These are phyloP conservation scores for Peromyscus leucopus DNA, from an alignment of 2,113 vertebrate genomes.

Conservation along the genomic window DNA sequence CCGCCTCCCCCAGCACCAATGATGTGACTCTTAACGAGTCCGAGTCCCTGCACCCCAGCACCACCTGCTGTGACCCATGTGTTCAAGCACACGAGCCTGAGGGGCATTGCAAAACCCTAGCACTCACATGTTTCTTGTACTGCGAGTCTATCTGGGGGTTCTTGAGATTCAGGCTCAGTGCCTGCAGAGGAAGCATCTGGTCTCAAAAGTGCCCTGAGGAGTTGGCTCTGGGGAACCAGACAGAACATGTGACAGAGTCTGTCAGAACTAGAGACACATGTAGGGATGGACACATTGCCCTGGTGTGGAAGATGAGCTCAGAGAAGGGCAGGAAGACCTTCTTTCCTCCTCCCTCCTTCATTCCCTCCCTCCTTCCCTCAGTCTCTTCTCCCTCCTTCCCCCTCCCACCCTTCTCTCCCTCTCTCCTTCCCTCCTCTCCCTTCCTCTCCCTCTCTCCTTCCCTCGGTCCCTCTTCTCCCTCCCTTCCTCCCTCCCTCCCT, in stretches of 20 bases:
- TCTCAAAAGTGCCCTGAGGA: not conserved
- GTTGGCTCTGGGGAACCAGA: not conserved
- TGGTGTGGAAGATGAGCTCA: not conserved
- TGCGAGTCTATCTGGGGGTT: not conserved
- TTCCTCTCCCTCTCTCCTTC: not conserved
- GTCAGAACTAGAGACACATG: not conserved
- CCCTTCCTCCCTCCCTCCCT: too few relatives aligned
- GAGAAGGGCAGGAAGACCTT: not conserved
- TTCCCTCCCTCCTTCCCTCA: too few relatives aligned
- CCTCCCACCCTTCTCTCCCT: not conserved
- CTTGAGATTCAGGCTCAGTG: not conserved
- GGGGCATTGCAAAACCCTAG: not conserved
- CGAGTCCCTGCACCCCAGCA: not conserved
- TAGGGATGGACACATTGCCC: fast-evolving
- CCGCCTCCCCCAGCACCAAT: too few relatives aligned
- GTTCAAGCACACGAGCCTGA: not conserved
- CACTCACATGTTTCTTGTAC: not conserved
- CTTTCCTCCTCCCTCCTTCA: not conserved
- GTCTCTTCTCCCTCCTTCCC: not conserved
- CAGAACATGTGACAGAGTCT: not conserved
- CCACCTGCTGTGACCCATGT: not conserved
- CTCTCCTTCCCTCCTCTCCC: not conserved
- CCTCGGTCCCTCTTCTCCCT: too few relatives aligned
- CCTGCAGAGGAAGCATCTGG: not conserved
- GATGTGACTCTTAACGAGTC: not conserved